Percentiles rank a stretch among this genome's conserved stretches.
phyloP scores from a whole-genome alignment of 2,888 invertebrate genomes.

The Halictus quadricinctus region DNA sequence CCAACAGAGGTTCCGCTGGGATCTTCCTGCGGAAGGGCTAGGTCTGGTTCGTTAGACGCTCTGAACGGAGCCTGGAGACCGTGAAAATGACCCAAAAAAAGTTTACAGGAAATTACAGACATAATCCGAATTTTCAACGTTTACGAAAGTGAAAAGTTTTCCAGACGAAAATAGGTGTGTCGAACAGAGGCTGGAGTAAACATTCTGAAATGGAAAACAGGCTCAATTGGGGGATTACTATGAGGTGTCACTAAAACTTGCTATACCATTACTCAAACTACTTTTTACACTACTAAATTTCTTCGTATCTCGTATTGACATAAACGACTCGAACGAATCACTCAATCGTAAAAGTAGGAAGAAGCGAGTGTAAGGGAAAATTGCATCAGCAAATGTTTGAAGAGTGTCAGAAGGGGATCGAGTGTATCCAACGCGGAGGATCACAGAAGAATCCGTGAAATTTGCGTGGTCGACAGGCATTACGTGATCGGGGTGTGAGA shows the following conservation, averaged over 20 bases:
- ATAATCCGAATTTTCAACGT: neutral
- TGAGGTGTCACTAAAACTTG: too few species aligned
- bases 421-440: neutral
- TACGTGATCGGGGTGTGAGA: slow-evolving; percentile 43
- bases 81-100: neutral
- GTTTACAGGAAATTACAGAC: neutral
- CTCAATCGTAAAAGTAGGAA: neutral
- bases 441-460: slow-evolving; percentile 25
- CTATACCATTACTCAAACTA: too few species aligned
- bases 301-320: too few species aligned
- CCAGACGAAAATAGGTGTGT: too few species aligned
- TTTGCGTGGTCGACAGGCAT: slow-evolving; percentile 33
- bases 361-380: neutral
- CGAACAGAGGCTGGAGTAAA: too few species aligned
- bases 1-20: neutral
- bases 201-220: too few species aligned
- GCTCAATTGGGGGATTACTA: too few species aligned
- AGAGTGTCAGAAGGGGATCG: neutral
- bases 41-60: neutral
- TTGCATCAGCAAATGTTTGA: neutral
- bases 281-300: too few species aligned
- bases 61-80: neutral
- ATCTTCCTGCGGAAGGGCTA: neutral
- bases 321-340: too few species aligned
- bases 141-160: neutral